Evolutionary conservation across 2,888 invertebrate genomes (phyloP), one percentile per base, ranked within the genome.

Genomic region (Brenthis daphne): DNA sequence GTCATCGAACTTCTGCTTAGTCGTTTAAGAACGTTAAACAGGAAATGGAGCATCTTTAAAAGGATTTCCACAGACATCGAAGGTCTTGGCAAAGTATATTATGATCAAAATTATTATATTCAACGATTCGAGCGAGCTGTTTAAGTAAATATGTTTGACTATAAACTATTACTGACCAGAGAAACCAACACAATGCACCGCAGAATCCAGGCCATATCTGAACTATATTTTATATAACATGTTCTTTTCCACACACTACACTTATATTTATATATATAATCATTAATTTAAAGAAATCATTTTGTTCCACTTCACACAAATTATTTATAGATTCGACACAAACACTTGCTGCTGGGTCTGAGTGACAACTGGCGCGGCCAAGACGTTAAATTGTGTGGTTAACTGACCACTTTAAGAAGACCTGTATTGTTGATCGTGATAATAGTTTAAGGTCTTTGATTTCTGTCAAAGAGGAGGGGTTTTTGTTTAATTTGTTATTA

Each of bases 131-230:
- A 37, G 37, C 37, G 37, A 11, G 37, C 37, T 37, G 33, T 37
- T 37, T 37, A 37, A 37, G 37, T 37, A 37, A 37, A 37, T 37
- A 37, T 37, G 11, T 1, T 37, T 37, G 11, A 11, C 37, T 37
- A 53, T 37, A 55, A 37, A 48, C 37, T 24, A 57, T 51, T 57
- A 73, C 77, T 56, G 73, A 90, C 90, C 80, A 85, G 74, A 70
- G 78, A 79, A 74, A 86, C 79, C 80, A 79, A 83, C 74, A 87
- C 73, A 70, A 85, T 73, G 71, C 79, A 82, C 72, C 79, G 74
- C 70, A 83, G 75, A 79, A 79, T 82, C 84, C 85, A 81, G 74
- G 81, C 83, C 90, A 88, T 89, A 54, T 63, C 61, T 64, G 58
- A 47, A 68, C 65, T 74, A 57, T 53, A 68, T 56, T 53, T 37